Evolutionary conservation across 2,888 invertebrate genomes (phyloP), one percentile per base, ranked within the genome.

Genomic region (Cotesia congregata): DNA sequence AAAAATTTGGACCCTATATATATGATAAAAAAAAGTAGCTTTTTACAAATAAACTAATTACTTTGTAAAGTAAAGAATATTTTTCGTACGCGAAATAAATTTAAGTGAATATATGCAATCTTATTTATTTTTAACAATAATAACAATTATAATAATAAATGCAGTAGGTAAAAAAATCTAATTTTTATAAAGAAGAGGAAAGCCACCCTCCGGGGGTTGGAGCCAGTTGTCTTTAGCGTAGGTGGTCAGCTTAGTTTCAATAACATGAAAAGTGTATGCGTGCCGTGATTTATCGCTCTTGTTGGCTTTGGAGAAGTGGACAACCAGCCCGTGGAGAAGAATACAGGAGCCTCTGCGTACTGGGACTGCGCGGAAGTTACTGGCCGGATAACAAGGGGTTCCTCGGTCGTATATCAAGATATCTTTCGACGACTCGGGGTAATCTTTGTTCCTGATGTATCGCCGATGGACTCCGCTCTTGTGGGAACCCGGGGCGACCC

Each of bases 221-320:
- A 97, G 90, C 98, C 98, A 98, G 88, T 98, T 98, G 6, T 95
- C 92, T 64, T 92, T 89, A 0, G 96, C 93, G 90, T 95, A 99
- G 75, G 91, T 90, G 41, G 95, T 94, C 77, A 94, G 90, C 17
- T 93, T 90, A 80, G 92, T 93, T 88, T 99, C 99, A 76, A 96
- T 92, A 0, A 98, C 93, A 88, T 99, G 99, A 90, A 98, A 98
- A 5, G 98, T 98, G 90, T 99, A 99, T 0, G 96, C 97, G 85
- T 97, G 96, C 50, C 99, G 93, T n/a, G 97, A 94, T 80, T 93
- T 92, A 1, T 92, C 88, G 0, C 98, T 98, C 78, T 91, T 94
- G 89, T 99, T 99, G 6, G 92, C 91, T 72, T 95, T 95, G 85
- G 98, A 98, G 87, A 95, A 95, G 89, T 99, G 99, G 0, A 98